Percentiles rank a stretch among this genome's conserved stretches.
These are phyloP conservation scores for Miichthys miiuy DNA, from an alignment of 2,797 vertebrate species.

Conservation along the genomic window DNA sequence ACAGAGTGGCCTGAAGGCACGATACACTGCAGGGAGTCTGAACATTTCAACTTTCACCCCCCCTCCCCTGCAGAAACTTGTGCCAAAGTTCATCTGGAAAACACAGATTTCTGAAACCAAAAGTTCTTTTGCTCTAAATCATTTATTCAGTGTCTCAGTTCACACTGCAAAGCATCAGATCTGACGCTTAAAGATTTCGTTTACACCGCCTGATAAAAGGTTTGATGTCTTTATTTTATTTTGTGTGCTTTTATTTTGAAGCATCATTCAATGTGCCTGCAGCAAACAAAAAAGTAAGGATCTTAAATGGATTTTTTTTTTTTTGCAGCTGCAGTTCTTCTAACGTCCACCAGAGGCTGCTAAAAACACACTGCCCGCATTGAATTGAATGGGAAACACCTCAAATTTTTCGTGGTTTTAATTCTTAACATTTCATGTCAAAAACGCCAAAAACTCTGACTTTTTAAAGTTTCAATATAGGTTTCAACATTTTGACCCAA, in stretches of 20 bases:
- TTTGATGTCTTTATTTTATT: neutral
- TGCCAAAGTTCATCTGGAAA: constrained; percentile 15
- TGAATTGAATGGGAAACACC: neutral
- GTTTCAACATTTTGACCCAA: too few relatives aligned
- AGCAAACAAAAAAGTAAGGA: neutral
- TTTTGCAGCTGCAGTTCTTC: neutral
- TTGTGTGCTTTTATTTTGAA: neutral
- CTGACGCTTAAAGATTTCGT: neutral
- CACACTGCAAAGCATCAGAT: constrained; percentile 8
- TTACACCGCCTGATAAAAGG: neutral
- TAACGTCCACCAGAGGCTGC: constrained; percentile 15
- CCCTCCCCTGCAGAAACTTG: constrained; percentile 1
- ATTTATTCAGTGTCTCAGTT: constrained; percentile 1
- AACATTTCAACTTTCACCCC: neutral
- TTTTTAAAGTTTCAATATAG: too few relatives aligned
- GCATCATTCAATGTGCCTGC: neutral
- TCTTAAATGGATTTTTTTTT: neutral
- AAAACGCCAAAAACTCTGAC: too few relatives aligned
- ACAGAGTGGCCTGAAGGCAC: constrained; percentile 40
- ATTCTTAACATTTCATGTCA: too few relatives aligned
- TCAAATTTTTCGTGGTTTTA: neutral
- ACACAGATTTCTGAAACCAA: neutral
- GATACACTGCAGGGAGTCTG: neutral
- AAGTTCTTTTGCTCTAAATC: neutral
- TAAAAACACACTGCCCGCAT: neutral